A percentile compares a stretch with the other conserved stretches of the same genome.
Evolutionary conservation across 2,888 invertebrate genomes (phyloP).

Genomic region (Pediacus dermestoides): DNA sequence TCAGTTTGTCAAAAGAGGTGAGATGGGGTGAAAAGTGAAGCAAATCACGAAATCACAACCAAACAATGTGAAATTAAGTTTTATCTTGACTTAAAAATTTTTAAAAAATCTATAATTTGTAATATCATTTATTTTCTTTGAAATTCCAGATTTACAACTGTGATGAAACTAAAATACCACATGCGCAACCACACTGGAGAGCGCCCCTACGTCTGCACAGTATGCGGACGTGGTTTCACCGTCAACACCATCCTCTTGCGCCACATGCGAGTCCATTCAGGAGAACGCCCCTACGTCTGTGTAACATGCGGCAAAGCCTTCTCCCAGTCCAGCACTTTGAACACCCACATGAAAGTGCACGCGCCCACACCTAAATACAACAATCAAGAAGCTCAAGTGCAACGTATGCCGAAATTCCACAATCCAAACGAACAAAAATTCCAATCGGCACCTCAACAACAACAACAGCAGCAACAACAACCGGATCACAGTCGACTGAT

Average conservation of each 20-base stretch:
- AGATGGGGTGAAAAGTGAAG: too few relatives aligned
- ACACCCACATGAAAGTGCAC: conserved; percentile 50
- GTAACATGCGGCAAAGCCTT: conserved; percentile 51
- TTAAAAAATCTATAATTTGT: conserved; percentile 4
- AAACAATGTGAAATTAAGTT: not conserved
- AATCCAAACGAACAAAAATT: conserved; percentile 19
- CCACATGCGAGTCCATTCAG: conserved; percentile 51
- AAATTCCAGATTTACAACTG: conserved; percentile 49
- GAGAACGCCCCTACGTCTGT: conserved; percentile 50
- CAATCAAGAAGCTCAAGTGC: conserved; percentile 34
- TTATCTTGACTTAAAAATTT: not conserved
- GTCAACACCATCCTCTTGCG: conserved; percentile 49
- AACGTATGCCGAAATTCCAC: conserved; percentile 34
- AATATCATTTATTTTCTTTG: conserved; percentile 10
- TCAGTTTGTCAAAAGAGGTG: conserved; percentile 49
- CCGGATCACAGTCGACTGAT: conserved; percentile 37
- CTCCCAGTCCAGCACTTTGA: conserved; percentile 49
- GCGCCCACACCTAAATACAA: conserved; percentile 41
- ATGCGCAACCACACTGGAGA: conserved; percentile 51
- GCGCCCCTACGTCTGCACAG: conserved; percentile 48
- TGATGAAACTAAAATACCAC: conserved; percentile 51
- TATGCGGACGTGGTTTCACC: conserved; percentile 50
- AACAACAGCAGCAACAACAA: conserved; percentile 24
- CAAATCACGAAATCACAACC: not conserved
- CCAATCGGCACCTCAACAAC: conserved; percentile 22